Percentiles rank a stretch among this genome's conserved stretches.
phyloP scores from a whole-genome alignment of 2,888 invertebrate genomes.

The Drosophila quinaria region DNA sequence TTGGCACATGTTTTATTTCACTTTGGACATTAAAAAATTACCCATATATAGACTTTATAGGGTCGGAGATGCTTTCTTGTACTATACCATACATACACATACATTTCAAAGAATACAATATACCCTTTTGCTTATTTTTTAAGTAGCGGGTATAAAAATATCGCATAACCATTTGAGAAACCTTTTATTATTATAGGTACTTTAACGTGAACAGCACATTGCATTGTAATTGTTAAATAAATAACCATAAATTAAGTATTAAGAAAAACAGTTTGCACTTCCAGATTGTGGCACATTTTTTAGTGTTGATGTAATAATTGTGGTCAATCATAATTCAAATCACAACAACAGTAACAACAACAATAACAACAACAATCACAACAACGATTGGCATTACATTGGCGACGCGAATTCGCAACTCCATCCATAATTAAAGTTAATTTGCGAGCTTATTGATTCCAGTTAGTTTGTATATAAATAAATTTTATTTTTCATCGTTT shows the following conservation, averaged over 20 bases:
- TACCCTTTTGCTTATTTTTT: too few relatives aligned
- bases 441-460: constrained; percentile 57
- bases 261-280: constrained; percentile 26
- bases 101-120: too few relatives aligned
- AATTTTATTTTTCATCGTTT: constrained; percentile 21
- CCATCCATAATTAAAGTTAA: constrained; percentile 60
- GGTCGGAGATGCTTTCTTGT: too few relatives aligned
- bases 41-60: too few relatives aligned
- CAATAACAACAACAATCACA: constrained; percentile 16
- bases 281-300: constrained; percentile 29
- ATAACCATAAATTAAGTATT: constrained; percentile 28
- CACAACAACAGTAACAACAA: constrained; percentile 21
- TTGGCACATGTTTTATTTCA: too few relatives aligned
- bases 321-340: constrained; percentile 28
- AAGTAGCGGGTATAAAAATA: background rate
- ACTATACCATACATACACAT: too few relatives aligned
- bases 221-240: constrained; percentile 18
- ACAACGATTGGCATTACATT: constrained; percentile 29
- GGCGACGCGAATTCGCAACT: constrained; percentile 36
- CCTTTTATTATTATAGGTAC: background rate
- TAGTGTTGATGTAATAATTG: constrained; percentile 55
- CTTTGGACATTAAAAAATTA: too few relatives aligned
- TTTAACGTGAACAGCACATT: background rate
- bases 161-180: constrained; percentile 2
- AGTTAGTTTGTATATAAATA: constrained; percentile 16